Evolutionary conservation across 2,797 vertebrate genomes (phyloP).

Genomic region (Protosalanx chinensis): DNA sequence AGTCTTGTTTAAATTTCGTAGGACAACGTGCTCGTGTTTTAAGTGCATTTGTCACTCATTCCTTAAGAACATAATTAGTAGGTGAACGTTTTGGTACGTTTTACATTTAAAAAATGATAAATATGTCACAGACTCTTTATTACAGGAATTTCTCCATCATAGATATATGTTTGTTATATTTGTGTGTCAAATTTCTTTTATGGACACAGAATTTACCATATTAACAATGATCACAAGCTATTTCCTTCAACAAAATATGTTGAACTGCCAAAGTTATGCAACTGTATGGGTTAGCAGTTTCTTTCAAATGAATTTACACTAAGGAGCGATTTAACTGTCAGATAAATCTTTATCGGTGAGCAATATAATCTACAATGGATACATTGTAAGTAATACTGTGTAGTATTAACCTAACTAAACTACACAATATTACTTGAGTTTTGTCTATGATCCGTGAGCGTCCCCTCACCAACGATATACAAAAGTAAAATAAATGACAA

Average conservation of each 20-base stretch:
- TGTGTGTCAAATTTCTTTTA: background rate
- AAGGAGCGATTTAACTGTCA: too few species aligned
- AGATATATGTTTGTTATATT: background rate
- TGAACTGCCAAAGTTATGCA: background rate
- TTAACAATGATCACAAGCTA: background rate
- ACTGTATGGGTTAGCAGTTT: background rate
- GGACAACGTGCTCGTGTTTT: background rate
- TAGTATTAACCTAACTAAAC: background rate
- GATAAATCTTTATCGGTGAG: too few species aligned
- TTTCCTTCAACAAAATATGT: background rate
- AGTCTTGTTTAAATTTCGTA: background rate
- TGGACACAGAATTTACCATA: background rate
- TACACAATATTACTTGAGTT: background rate
- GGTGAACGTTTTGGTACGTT: background rate
- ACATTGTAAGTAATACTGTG: background rate
- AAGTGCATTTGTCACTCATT: background rate
- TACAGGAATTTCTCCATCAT: background rate
- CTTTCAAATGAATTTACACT: background rate
- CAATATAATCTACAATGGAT: too few species aligned
- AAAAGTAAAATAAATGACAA: constrained; percentile 48
- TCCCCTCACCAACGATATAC: constrained; percentile 45
- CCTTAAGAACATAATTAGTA: background rate
- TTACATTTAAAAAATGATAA: background rate
- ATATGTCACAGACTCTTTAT: background rate
- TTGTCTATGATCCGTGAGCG: constrained; percentile 58